Evolutionary conservation across 1,140 invertebrate species (phyloP).

Genomic region (Lordiphosa mommai): DNA sequence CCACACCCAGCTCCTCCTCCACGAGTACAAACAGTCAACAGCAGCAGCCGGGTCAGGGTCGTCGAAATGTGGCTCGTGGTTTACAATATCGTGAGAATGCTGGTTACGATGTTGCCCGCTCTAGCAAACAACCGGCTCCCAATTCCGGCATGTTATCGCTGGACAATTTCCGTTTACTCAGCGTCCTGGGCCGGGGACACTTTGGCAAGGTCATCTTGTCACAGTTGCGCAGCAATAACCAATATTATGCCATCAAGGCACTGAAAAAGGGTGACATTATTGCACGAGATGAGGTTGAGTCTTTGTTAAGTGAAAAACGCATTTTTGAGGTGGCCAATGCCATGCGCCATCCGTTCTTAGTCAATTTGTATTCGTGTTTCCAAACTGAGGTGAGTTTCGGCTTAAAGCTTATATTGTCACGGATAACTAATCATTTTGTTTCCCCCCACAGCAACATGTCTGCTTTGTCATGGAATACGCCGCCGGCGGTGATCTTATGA

Average conservation of each 20-base stretch:
- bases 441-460: slow-evolving; percentile 87
- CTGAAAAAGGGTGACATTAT: slow-evolving; percentile 99
- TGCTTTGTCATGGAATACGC: slow-evolving; percentile 99
- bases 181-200: slow-evolving; percentile 98
- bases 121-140: slow-evolving; percentile 82
- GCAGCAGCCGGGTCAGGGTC: slow-evolving; percentile 40
- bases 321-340: slow-evolving; percentile 99
- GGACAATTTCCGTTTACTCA: slow-evolving; percentile 96
- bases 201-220: slow-evolving; percentile 99
- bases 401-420: no score
- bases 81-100: slow-evolving; percentile 86
- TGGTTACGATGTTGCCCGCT: slow-evolving; percentile 84
- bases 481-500: slow-evolving; percentile 99
- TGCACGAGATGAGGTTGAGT: slow-evolving; percentile 98
- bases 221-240: slow-evolving; percentile 95
- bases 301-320: slow-evolving; percentile 97
- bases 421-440: no score
- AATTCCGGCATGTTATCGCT: slow-evolving; percentile 84
- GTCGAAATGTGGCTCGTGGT: slow-evolving; percentile 82
- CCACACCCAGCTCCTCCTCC: slow-evolving; percentile 7
- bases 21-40: slow-evolving; percentile 4
- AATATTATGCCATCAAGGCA: slow-evolving; percentile 97
- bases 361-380: slow-evolving; percentile 99
- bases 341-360: slow-evolving; percentile 98
- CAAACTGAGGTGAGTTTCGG: slow-evolving; percentile 97